Evolutionary conservation across 2,888 invertebrate genomes (phyloP), one percentile per base, ranked within the genome.

Genomic region (Cheilosia variabilis): DNA sequence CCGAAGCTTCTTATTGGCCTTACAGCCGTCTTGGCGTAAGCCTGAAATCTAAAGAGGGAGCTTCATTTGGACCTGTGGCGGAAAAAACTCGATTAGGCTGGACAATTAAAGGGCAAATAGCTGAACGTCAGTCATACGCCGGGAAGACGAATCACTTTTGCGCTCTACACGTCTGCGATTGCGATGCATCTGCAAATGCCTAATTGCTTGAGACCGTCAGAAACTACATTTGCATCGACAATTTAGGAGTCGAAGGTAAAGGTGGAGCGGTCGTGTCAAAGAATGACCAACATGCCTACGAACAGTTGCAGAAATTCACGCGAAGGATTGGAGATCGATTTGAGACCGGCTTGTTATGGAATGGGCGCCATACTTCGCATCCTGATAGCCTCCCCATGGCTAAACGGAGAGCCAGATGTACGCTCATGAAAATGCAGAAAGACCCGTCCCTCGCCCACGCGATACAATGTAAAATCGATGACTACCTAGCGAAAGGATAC

Each of bases 1-100:
- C 84, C 84, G 15, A 76, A 69, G 45, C 52, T 86, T n/a, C 66
- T 86, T 17, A 87, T 87, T 9, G 82, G 80, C 3, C n/a, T 80
- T 2, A 87, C 37, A 47, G 82, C 15, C 24, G 57, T 22, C 63
- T 87, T 17, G 66, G 72, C 4, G 22, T 68, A n/a, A 66, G 57
- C 5, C 24, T 80, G 4, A 65, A 41, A 47, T 57, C 27, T 4
- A 66, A 47, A 10, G 58, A 77, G 17, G 57, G 71, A 10, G 15
- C 4, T 4, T 22, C 50, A 13, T 43, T 10, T 3, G 72, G 78
- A n/a, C 41, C 41, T 10, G 41, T 41, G 4, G 13, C 15, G 4
- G 15, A 41, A 41, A 31, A 7, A 31, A 31, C 31, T 31, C 31
- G 31, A 31, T 31, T 31, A 31, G 31, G 31, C 31, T 31, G 31